phyloP scores from a whole-genome alignment of 2,113 vertebrate genomes.

The Coregonus clupeaformis region DNA sequence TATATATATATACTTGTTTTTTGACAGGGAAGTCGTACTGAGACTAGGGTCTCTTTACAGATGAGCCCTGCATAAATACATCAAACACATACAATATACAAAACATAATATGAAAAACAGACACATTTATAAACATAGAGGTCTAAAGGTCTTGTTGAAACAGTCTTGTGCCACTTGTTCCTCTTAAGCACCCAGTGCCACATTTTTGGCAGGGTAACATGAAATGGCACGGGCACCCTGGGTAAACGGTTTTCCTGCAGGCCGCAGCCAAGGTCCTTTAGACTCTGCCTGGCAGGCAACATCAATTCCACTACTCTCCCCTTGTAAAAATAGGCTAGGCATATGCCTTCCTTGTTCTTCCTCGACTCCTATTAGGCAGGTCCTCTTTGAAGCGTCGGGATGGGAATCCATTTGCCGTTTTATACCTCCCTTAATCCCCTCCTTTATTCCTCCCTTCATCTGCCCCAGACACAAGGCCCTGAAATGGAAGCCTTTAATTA shows the following conservation, averaged over 20 bases:
- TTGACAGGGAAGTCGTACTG: too few relatives aligned
- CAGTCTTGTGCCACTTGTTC: background rate
- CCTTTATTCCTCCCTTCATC: constrained; percentile 31
- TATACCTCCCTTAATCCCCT: constrained; percentile 31
- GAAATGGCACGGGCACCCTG: background rate
- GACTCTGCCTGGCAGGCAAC: background rate
- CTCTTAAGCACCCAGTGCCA: background rate
- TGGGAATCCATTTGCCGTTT: constrained; percentile 51
- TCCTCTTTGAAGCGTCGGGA: constrained; percentile 51
- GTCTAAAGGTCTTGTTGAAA: too few relatives aligned
- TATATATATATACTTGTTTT: too few relatives aligned
- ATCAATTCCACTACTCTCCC: background rate
- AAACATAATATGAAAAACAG: too few relatives aligned
- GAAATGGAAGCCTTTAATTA: constrained; percentile 63
- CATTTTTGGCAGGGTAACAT: background rate
- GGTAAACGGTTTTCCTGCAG: background rate
- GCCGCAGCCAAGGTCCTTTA: background rate
- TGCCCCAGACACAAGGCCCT: constrained; percentile 46
- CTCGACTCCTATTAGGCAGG: constrained; percentile 53
- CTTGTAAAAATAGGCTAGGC: background rate
- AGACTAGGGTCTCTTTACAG: too few relatives aligned
- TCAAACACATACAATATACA: too few relatives aligned
- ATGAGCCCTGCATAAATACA: too few relatives aligned
- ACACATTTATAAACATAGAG: too few relatives aligned
- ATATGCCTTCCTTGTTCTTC: background rate